Percentiles rank a stretch among this genome's conserved stretches.
Conservation (phyloP, 2,113 vertebrate species). For the Mustela lutreola region DNA sequence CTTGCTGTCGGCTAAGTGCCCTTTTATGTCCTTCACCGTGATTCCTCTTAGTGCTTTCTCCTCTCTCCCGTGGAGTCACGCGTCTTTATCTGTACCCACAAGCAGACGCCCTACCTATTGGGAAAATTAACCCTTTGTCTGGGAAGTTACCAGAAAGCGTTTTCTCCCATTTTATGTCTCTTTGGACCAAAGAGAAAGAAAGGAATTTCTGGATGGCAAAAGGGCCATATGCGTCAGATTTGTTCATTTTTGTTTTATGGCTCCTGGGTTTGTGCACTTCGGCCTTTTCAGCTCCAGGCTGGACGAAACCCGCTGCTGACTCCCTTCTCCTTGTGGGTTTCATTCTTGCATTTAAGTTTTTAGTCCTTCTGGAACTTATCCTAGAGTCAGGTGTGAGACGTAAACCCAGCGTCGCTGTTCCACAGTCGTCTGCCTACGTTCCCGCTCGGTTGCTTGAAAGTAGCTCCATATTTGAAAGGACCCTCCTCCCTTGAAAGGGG, state of each 20-base stretch:
- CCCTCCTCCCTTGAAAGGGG: neutral
- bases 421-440: rapidly evolving
- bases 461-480: neutral
- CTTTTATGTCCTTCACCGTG: neutral
- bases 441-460: neutral
- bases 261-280: neutral
- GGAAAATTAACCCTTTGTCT: neutral
- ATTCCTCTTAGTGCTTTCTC: neutral
- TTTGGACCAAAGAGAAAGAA: neutral
- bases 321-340: too few species aligned
- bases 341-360: neutral
- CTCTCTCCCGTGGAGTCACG: neutral
- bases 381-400: neutral
- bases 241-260: neutral
- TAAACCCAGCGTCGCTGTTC: neutral
- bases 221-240: neutral
- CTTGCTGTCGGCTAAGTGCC: too few species aligned
- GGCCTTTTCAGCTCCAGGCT: neutral
- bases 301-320: neutral
- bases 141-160: too few species aligned
- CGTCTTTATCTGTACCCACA: neutral
- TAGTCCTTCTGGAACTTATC: neutral
- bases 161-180: too few species aligned
- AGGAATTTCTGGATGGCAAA: too few species aligned
- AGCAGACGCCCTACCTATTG: too few species aligned